phyloP scores from a whole-genome alignment of 2,797 vertebrate species.

The Oreochromis grahami region DNA sequence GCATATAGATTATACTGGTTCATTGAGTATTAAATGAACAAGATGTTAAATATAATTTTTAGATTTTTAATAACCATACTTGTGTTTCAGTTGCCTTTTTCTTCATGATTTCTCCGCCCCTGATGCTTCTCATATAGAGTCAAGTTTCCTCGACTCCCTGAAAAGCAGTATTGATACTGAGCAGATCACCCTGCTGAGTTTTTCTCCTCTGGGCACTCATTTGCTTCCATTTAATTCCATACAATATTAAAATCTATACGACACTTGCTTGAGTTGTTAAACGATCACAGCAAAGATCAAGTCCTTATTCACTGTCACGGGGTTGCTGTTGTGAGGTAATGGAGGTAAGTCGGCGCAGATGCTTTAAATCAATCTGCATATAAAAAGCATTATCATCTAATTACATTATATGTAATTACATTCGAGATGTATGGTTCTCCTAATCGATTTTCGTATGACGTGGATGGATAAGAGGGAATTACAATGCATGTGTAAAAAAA shows the following conservation, averaged over 20 bases:
- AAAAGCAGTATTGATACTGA: neutral
- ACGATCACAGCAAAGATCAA: neutral
- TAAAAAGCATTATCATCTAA: neutral
- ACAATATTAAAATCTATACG: neutral
- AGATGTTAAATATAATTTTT: neutral
- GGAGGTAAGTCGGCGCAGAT: neutral
- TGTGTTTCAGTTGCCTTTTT: neutral
- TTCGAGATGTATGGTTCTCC: neutral
- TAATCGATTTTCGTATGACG: neutral
- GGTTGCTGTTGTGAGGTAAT: neutral
- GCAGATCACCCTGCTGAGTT: neutral
- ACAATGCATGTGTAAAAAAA: neutral
- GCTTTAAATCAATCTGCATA: neutral
- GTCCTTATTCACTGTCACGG: neutral
- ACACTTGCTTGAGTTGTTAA: neutral
- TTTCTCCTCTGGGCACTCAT: neutral
- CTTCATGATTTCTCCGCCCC: fast-evolving
- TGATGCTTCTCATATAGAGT: neutral
- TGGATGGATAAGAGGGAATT: neutral
- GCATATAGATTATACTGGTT: neutral
- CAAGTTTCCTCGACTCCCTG: neutral
- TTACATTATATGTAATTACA: neutral
- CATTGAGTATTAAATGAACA: neutral
- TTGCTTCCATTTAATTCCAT: constrained; percentile 2
- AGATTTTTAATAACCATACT: neutral